A percentile compares a stretch with the other conserved stretches of the same genome.
Conservation (phyloP, 2,797 vertebrate species). For the Rhinophrynus dorsalis region DNA sequence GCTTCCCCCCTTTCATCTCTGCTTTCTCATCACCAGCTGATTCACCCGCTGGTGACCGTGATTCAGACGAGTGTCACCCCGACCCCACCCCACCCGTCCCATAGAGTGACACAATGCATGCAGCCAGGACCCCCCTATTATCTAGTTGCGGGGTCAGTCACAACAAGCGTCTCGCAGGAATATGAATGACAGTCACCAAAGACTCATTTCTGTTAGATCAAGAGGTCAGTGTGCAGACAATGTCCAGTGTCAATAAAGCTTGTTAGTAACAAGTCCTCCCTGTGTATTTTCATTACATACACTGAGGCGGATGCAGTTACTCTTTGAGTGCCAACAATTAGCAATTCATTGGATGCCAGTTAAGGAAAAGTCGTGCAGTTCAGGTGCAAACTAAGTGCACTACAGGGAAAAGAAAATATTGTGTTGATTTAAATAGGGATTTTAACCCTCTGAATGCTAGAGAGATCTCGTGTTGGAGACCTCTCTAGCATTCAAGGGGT, state of each 20-base stretch:
- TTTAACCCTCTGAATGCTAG: too few relatives aligned
- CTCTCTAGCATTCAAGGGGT: too few relatives aligned
- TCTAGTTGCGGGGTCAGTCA: conserved; percentile 42
- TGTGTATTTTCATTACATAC: too few relatives aligned
- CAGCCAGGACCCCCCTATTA: conserved; percentile 20
- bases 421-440: too few relatives aligned
- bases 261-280: neutral
- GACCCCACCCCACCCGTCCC: conserved; percentile 8
- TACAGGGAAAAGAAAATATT: too few relatives aligned
- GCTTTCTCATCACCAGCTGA: neutral
- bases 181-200: neutral
- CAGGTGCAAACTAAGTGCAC: too few relatives aligned
- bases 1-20: neutral
- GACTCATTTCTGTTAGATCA: conserved; percentile 7
- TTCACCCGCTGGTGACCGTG: conserved; percentile 39
- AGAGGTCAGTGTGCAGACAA: neutral
- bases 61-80: neutral
- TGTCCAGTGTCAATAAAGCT: conserved; percentile 1
- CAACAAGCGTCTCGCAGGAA: neutral
- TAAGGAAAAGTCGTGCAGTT: too few relatives aligned
- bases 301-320: too few relatives aligned
- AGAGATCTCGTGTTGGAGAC: too few relatives aligned
- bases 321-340: too few relatives aligned
- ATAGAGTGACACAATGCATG: neutral
- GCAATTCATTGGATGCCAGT: too few relatives aligned